Conservation (phyloP, 2,113 vertebrate species). For the Alaudala cheleensis region DNA sequence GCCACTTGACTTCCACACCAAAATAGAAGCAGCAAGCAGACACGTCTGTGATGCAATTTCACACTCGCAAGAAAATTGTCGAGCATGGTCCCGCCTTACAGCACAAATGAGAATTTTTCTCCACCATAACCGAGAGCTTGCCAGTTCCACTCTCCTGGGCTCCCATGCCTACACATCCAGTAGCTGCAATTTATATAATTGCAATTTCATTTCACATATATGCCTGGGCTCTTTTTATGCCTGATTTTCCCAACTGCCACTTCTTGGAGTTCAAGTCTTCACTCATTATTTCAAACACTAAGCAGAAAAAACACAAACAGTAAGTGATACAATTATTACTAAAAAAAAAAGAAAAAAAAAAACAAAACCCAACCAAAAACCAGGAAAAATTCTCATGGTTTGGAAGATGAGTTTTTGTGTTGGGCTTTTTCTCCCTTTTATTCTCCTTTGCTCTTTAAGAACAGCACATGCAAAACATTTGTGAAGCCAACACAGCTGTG, state of each 20-base stretch:
- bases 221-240: conserved; percentile 12
- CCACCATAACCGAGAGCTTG: conserved; percentile 1
- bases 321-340: conserved; percentile 31
- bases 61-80: neutral
- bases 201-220: conserved; percentile 65
- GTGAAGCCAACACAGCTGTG: conserved; percentile 74
- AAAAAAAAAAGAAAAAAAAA: too few relatives aligned
- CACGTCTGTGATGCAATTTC: neutral
- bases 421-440: neutral
- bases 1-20: conserved; percentile 63
- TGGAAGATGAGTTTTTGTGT: neutral
- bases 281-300: conserved; percentile 66
- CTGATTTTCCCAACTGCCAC: conserved; percentile 60
- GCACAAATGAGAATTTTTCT: neutral
- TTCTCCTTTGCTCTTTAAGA: conserved; percentile 66
- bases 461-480: conserved; percentile 68
- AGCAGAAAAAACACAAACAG: conserved; percentile 45
- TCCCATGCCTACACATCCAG: conserved; percentile 61
- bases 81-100: neutral
- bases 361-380: neutral
- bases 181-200: conserved; percentile 70
- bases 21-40: conserved; percentile 33
- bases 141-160: conserved; percentile 18
- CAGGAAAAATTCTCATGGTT: conserved; percentile 23
- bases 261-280: conserved; percentile 27